Evolutionary conservation across 2,888 invertebrate species (phyloP).

Genomic region (Hydroisotoma schaefferi): DNA sequence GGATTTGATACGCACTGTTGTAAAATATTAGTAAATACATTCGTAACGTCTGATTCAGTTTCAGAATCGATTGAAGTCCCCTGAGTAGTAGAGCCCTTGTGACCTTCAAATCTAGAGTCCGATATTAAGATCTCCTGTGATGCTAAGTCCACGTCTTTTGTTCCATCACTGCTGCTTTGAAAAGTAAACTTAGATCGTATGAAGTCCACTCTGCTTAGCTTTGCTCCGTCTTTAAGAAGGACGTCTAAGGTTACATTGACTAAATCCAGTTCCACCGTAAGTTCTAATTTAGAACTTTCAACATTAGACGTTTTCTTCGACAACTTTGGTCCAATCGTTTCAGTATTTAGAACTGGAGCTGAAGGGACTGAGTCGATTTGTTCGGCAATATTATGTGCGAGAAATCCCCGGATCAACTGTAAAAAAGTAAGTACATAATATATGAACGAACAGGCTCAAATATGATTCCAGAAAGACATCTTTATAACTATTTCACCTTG

Average conservation of each 20-base stretch:
- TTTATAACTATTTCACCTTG: constrained; percentile 53
- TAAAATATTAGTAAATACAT: constrained; percentile 84
- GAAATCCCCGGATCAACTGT: constrained; percentile 72
- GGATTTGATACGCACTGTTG: constrained; percentile 58
- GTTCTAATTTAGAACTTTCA: constrained; percentile 24
- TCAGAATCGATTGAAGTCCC: background rate
- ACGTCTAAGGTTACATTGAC: constrained; percentile 79
- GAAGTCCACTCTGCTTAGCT: constrained; percentile 83
- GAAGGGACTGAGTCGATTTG: constrained; percentile 58
- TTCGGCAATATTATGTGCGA: constrained; percentile 87
- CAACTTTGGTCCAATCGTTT: background rate
- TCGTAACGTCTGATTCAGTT: constrained; percentile 54
- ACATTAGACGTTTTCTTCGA: background rate
- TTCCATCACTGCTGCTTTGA: constrained; percentile 80
- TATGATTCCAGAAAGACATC: background rate
- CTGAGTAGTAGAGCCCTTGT: no score
- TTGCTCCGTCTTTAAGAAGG: constrained; percentile 52
- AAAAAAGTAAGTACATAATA: constrained; percentile 5
- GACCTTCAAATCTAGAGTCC: constrained; percentile 63
- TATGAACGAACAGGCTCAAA: background rate
- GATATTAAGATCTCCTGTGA: constrained; percentile 82
- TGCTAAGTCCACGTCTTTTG: constrained; percentile 87
- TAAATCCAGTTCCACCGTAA: constrained; percentile 70
- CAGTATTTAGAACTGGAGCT: constrained; percentile 4
- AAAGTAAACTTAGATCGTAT: constrained; percentile 81